Base-by-base conservation (phyloP, 2,888 invertebrate genomes). In the Harpalus rufipes region DNA sequence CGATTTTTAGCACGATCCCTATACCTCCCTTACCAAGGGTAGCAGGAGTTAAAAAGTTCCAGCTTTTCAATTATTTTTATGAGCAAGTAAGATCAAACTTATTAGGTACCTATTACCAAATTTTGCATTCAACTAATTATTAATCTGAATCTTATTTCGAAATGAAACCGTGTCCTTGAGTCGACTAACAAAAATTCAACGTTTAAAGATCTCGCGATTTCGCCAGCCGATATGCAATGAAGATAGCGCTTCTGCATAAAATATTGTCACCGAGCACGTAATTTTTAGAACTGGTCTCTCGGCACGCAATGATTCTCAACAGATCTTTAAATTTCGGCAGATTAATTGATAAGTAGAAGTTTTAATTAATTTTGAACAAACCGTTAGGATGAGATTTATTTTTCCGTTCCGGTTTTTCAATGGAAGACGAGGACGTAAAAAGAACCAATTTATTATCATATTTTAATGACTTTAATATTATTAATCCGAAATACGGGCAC, bases 341-440 rank as follows among this genome's bases (percentile, higher is more conserved):
- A 68, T 68, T 68, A 12, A 68, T 68, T 68, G 68, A 68, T 68
- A 68, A 68, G 68, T 68, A 68, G 12, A 21, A 63, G n/a, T 39
- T 68, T 68, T 68, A 68, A 68, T 39, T 68, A 68, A 39, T 68
- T 68, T 68, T 39, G 32, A 68, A 39, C 68, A 39, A 63, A 68
- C 68, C 68, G 68, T 68, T 68, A 68, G 25, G 39, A 3, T 32
- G 68, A 68, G 12, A 68, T 68, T 68, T 68, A 68, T 68, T 68
- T 6, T 68, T 41, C 68, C 68, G 68, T 68, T 68, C 25, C 12
- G 12, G 18, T 63, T 63, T 18, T 63, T 39, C 14, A 1, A 0
- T 14, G n/a, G 6, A 59, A 7, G 44, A 51, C 4, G 44, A 1
- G 44, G 12, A 51, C 12, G 12, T 51, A 12, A 51, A 51, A 51